These are phyloP conservation scores for Megalops cyprinoides DNA, from an alignment of 2,797 vertebrate species.

Conservation along the genomic window DNA sequence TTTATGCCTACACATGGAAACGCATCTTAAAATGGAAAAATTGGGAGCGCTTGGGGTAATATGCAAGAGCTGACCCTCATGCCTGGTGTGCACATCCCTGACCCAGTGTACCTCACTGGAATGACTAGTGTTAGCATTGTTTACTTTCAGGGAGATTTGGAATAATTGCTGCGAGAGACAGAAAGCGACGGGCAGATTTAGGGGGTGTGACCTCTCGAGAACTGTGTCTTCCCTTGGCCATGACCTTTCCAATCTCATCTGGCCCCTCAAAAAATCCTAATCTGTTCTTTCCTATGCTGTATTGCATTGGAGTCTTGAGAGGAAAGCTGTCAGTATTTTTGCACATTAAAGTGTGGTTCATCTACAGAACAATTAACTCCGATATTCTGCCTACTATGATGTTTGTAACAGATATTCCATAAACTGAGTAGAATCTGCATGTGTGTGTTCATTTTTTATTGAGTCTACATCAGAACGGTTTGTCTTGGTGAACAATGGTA, in stretches of 20 bases:
- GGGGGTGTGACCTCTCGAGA: not conserved
- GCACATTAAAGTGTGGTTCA: not conserved
- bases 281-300: not conserved
- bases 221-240: no score
- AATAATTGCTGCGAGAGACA: not conserved
- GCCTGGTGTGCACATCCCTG: not conserved
- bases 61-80: not conserved
- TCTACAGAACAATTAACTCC: not conserved
- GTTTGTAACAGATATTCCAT: not conserved
- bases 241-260: not conserved
- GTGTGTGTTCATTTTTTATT: not conserved
- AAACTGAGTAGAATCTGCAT: not conserved
- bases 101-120: no score
- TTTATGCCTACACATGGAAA: not conserved
- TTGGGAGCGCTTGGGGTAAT: not conserved
- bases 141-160: not conserved
- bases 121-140: not conserved
- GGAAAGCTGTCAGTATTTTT: not conserved
- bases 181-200: not conserved
- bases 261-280: not conserved
- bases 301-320: not conserved
- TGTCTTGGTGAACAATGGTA: not conserved
- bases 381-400: not conserved
- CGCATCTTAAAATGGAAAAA: not conserved
- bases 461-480: not conserved